phyloP scores from a whole-genome alignment of 2,888 invertebrate species.

The Glomeris marginata region DNA sequence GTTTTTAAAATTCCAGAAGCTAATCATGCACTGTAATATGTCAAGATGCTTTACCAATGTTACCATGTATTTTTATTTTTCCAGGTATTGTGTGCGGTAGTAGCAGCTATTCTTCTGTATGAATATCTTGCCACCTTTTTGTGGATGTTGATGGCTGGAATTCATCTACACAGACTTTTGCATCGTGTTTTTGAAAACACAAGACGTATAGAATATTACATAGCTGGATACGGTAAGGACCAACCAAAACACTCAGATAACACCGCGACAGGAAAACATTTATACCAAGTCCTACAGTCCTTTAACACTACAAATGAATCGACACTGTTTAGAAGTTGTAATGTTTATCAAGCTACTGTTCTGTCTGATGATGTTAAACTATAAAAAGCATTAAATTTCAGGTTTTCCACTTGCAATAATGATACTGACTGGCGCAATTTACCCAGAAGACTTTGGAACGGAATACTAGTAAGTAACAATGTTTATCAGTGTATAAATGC shows the following conservation, averaged over 20 bases:
- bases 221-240: conserved; percentile 8
- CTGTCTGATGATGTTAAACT: not conserved
- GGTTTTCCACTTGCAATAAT: conserved; percentile 4
- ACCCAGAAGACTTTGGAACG: conserved; percentile 7
- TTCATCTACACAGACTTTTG: conserved; percentile 36
- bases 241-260: too few species aligned
- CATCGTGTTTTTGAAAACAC: conserved; percentile 34
- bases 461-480: conserved; percentile 2
- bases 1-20: too few species aligned
- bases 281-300: too few species aligned
- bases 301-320: too few species aligned
- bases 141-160: conserved; percentile 39
- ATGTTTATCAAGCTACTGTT: not conserved
- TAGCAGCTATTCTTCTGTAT: conserved; percentile 34
- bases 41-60: not conserved
- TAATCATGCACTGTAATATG: too few species aligned
- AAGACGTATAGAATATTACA: not conserved
- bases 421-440: not conserved
- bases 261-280: too few species aligned
- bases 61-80: not conserved
- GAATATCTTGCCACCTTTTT: conserved; percentile 34
- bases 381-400: too few species aligned
- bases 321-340: not conserved
- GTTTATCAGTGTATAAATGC: not conserved
- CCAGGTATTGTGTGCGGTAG: conserved; percentile 29